A percentile compares a stretch with the other conserved stretches of the same genome.
Evolutionary conservation across 2,888 invertebrate genomes (phyloP).

Genomic region (Nomada ruficornis): DNA sequence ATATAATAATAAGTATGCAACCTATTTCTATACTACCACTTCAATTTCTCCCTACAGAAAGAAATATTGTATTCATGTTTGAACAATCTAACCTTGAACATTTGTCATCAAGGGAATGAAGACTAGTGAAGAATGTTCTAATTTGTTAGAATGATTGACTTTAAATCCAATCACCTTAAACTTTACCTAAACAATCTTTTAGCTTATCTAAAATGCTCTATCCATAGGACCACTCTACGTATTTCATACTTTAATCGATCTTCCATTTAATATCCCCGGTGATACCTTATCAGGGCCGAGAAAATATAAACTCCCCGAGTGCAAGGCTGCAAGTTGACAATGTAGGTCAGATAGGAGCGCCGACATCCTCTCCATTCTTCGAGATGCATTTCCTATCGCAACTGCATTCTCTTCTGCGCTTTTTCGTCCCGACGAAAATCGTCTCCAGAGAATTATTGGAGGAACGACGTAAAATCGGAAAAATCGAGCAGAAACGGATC

Average conservation of each 20-base stretch:
- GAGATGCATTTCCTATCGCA: slow-evolving; percentile 35
- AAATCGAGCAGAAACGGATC: slow-evolving; percentile 11
- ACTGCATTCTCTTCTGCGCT: slow-evolving; percentile 8
- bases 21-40: too few relatives aligned
- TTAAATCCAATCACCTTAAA: not conserved
- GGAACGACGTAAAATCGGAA: not conserved
- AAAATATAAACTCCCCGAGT: slow-evolving; percentile 11
- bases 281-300: slow-evolving; percentile 12
- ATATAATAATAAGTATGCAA: too few relatives aligned
- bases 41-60: too few relatives aligned
- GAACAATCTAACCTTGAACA: too few relatives aligned
- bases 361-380: slow-evolving; percentile 17
- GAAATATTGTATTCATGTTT: too few relatives aligned
- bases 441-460: slow-evolving; percentile 23
- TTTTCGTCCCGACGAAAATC: slow-evolving; percentile 18
- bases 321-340: slow-evolving; percentile 15
- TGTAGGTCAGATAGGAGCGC: slow-evolving; percentile 29
- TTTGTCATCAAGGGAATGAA: too few relatives aligned
- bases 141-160: not conserved
- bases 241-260: slow-evolving; percentile 20
- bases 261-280: not conserved
- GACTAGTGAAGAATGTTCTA: too few relatives aligned
- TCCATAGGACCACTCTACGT: not conserved
- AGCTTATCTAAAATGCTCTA: not conserved
- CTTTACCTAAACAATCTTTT: not conserved